Percentiles rank a stretch among this genome's conserved stretches.
Conservation (phyloP, 2,113 vertebrate genomes). For the chimpanzee (Pan troglodytes) region NHGRI_mPanTro3-v2.1_pri NC_072412.2:22679001-22679500, state of each 20-base stretch:
- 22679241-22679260: too few relatives aligned
- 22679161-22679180: neutral
- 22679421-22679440: too few relatives aligned
- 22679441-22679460: too few relatives aligned
- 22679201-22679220: too few relatives aligned
- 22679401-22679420: too few relatives aligned
- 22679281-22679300: accelerated
- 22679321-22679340: accelerated
- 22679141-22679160: neutral
- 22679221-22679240: too few relatives aligned
- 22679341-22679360: too few relatives aligned
- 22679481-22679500: neutral
- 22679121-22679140: neutral
- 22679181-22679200: too few relatives aligned
- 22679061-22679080: neutral
- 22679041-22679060: neutral
- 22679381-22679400: accelerated
- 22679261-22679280: too few relatives aligned
- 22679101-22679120: neutral
- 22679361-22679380: too few relatives aligned
- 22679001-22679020: neutral
- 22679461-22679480: too few relatives aligned
- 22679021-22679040: neutral
- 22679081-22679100: neutral
- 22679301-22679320: too few relatives aligned